Percentiles rank a stretch among this genome's conserved stretches.
phyloP scores from a whole-genome alignment of 2,797 vertebrate species.

The Gobio occitaniae region DNA sequence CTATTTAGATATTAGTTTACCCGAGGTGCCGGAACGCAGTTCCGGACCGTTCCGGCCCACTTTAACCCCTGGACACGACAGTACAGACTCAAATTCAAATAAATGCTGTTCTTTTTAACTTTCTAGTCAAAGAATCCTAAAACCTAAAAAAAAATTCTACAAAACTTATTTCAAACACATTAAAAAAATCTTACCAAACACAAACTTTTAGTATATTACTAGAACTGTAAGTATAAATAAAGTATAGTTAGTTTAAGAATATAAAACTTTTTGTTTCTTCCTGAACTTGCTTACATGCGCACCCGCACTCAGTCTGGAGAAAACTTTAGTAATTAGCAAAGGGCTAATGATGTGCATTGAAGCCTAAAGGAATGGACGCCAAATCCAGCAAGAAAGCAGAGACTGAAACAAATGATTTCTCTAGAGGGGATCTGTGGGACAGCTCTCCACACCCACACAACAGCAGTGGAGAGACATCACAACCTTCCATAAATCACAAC shows the following conservation, averaged over 20 bases:
- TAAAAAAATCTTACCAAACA: too few species aligned
- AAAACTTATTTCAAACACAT: too few species aligned
- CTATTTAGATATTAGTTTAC: too few species aligned
- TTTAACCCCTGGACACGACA: not conserved
- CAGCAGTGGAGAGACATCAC: constrained; percentile 30
- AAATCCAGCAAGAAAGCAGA: constrained; percentile 16
- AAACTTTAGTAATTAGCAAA: constrained; percentile 52
- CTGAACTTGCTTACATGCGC: not conserved
- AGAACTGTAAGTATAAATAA: too few species aligned
- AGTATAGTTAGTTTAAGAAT: not conserved
- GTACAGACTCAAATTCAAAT: not conserved
- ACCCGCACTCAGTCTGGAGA: constrained; percentile 20
- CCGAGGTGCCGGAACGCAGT: too few species aligned
- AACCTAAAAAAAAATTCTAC: too few species aligned
- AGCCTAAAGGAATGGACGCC: constrained; percentile 5
- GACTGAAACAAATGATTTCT: constrained; percentile 40
- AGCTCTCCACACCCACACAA: constrained; percentile 41
- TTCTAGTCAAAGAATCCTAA: not conserved
- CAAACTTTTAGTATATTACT: too few species aligned
- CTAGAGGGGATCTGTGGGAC: constrained; percentile 18
- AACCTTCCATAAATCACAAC: constrained; percentile 57
- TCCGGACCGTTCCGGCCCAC: too few species aligned
- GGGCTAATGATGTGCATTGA: constrained; percentile 48
- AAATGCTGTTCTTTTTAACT: not conserved
- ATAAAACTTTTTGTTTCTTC: not conserved